Conservation (phyloP, 2,888 invertebrate genomes). For the Allophyes oxyacanthae region DNA sequence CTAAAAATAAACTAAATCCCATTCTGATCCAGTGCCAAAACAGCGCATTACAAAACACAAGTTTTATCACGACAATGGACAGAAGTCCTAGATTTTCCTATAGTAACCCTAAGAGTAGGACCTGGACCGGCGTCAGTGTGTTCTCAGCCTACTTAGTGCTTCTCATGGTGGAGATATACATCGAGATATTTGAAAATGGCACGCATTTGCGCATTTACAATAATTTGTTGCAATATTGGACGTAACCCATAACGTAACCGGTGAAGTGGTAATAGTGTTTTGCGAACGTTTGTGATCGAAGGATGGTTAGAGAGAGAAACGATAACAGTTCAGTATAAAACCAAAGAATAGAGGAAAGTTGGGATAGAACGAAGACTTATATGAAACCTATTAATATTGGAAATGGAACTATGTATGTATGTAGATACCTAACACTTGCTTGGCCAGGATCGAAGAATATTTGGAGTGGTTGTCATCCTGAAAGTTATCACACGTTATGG, state of each 20-base stretch:
- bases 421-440: no score
- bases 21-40: constrained; percentile 36
- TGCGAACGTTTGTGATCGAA: no score
- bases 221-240: constrained; percentile 58
- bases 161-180: constrained; percentile 78
- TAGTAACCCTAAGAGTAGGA: constrained; percentile 69
- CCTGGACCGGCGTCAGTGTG: constrained; percentile 82
- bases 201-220: constrained; percentile 73
- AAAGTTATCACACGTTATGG: no score
- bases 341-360: no score
- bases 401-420: no score
- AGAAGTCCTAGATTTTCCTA: constrained; percentile 70
- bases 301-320: no score
- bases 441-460: no score
- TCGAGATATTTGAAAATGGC: constrained; percentile 78
- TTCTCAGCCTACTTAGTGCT: constrained; percentile 78
- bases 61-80: constrained; percentile 54
- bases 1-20: constrained; percentile 32
- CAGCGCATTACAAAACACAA: constrained; percentile 6
- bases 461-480: no score
- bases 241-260: background rate
- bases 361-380: no score
- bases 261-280: background rate
- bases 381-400: no score
- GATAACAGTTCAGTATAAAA: no score